Conservation (phyloP, 2,888 invertebrate species). For the Corythucha ciliata region DNA sequence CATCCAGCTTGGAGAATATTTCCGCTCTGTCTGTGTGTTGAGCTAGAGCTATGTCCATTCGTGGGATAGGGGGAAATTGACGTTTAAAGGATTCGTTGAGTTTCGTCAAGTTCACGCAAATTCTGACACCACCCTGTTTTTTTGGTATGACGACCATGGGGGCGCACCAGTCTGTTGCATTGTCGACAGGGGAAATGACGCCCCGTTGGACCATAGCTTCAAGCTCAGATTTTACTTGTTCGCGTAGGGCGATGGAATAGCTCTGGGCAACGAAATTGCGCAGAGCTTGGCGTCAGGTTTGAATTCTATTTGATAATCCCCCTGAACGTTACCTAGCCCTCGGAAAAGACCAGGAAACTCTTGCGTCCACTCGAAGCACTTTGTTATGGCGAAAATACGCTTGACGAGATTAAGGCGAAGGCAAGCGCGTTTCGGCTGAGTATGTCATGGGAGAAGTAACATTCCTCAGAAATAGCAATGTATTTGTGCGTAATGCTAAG, state of each 20-base stretch:
- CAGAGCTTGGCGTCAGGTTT: conserved; percentile 3
- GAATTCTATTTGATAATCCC: conserved; percentile 8
- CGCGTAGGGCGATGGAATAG: conserved; percentile 2
- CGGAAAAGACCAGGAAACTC: conserved; percentile 9
- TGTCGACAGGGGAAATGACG: conserved; percentile 11
- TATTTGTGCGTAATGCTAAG: background rate
- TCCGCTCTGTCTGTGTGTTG: conserved; percentile 10
- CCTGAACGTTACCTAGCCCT: conserved; percentile 7
- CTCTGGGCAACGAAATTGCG: conserved; percentile 8
- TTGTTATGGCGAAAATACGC: conserved; percentile 1
- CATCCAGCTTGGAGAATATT: conserved; percentile 18
- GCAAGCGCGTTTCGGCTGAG: conserved; percentile 11
- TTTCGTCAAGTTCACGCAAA: conserved; percentile 17
- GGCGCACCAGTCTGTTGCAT: conserved; percentile 21
- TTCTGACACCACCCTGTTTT: conserved; percentile 13
- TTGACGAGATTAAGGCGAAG: conserved; percentile 7
- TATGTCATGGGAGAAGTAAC: conserved; percentile 4
- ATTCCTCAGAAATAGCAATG: background rate
- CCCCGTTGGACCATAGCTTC: conserved; percentile 7
- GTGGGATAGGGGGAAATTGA: conserved; percentile 12
- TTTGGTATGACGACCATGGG: conserved; percentile 15
- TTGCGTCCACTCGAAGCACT: background rate
- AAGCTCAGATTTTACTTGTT: conserved; percentile 6
- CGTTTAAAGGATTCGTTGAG: conserved; percentile 15
- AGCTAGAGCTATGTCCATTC: conserved; percentile 9